Evolutionary conservation across 1,140 invertebrate species (phyloP), one percentile per base, ranked within the genome.

Genomic region (Drosophila micromelanica): DNA sequence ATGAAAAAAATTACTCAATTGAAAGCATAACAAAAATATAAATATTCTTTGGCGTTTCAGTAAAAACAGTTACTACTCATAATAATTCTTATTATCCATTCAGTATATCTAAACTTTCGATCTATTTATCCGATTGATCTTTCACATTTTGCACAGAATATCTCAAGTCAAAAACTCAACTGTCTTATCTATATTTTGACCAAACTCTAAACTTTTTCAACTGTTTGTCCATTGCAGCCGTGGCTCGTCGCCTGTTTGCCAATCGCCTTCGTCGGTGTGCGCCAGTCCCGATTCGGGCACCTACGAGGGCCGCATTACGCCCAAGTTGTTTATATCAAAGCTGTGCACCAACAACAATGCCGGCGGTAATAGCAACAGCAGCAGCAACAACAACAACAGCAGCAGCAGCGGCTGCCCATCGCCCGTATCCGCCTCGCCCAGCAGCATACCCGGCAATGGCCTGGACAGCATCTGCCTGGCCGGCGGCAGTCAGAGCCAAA

Each of bases 171-270:
- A 4, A 5, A 27, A 27, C 23, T 27, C 23, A 3, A 27, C 23
- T 3, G 4, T 27, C 20, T 20, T 2, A 2, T 20, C 20, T 20
- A 20, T 20, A 20, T 20, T 1, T 1, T 20, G 20, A 20, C 20
- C 3, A 23, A 20, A 23, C 20, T 23, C 23, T 27, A 27, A 27
- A 27, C 23, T 27, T 3, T 27, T 27, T n/a, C n/a, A 27, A 35
- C 3, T 40, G 6, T 7, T 43, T 9, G 20, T 30, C 38, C 6
- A 17, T 74, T 75, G n/a, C 49, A 94, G 94, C 75, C 93, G 93
- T 37, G 94, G 82, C 92, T 93, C 94, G 12, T 92, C 94, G 48
- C 93, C 94, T 62, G 87, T 91, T 35, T 92, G 87, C 51, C 91
- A 90, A 84, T 92, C 90, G 1, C 91, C 91, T 5, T 92, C 89